Conservation (phyloP, 2,797 vertebrate species). For the Cottoperca gobio region DNA sequence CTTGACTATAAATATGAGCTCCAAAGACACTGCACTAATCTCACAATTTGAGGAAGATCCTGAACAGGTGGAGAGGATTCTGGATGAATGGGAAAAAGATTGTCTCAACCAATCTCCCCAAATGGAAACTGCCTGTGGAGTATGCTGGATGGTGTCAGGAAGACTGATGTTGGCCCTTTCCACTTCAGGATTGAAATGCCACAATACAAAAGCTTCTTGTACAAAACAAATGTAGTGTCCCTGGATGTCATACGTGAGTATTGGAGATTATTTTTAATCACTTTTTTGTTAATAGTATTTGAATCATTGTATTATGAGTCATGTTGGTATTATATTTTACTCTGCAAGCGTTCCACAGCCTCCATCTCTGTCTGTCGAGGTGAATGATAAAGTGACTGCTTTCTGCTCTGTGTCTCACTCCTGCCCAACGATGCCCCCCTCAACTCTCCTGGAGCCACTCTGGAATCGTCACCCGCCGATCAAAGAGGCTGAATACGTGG, state of each 20-base stretch:
- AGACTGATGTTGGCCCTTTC: constrained; percentile 28
- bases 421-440: constrained; percentile 13
- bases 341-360: constrained; percentile 3
- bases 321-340: neutral
- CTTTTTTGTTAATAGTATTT: neutral
- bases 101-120: constrained; percentile 2
- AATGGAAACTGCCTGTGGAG: neutral
- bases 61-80: constrained; percentile 18
- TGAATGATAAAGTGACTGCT: constrained; percentile 1
- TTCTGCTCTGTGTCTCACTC: constrained; percentile 36
- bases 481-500: neutral
- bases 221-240: neutral
- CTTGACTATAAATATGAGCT: neutral
- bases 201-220: constrained; percentile 6
- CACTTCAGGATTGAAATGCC: constrained; percentile 37
- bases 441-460: constrained; percentile 20
- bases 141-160: constrained; percentile 24
- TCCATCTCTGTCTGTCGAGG: constrained; percentile 6
- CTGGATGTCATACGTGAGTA: constrained; percentile 24
- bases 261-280: neutral
- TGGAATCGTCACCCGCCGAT: fast-evolving
- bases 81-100: constrained; percentile 14
- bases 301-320: neutral
- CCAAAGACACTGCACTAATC: neutral
- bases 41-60: neutral